Evolutionary conservation across 2,113 vertebrate genomes (phyloP), one percentile per base, ranked within the genome.

Genomic region (Pipra filicauda): DNA sequence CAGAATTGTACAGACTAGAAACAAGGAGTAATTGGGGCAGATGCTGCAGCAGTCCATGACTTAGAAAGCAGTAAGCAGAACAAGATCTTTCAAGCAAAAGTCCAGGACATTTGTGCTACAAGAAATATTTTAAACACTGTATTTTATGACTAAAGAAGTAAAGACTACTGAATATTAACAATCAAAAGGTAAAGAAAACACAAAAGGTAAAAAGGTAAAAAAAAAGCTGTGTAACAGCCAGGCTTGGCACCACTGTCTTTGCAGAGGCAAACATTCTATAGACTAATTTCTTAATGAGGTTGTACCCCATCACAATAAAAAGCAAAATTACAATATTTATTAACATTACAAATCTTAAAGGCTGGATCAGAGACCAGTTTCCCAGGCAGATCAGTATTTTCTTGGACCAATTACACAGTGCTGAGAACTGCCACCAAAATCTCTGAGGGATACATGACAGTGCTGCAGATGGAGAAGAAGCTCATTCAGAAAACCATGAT

Each of bases 371-470:
- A 83, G 19, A 54, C 9, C 43, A 70, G 31, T 23, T 24, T 80
- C 55, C 23, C 37, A 62, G 13, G 19, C 5, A 71, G n/a, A 66
- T 33, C 20, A 62, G 18, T 28, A 67, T 31, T 70, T 71, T 69
- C 37, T 35, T 41, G n/a, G 33, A 59, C 6, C 15, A 86, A 3
- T 33, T 69, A 75, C 0, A 0, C n/a, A 49, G 27, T 41, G 37
- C 22, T 65, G 37, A 95, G 35, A 27, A 54, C 31, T 64, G 30
- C 35, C 11, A 71, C 35, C 35, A 66, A 39, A 61, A 91, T 62
- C 64, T 55, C 37, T 4, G 5, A 62, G 18, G 15, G 12, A 55
- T 6, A 27, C 5, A 37, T 9, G 51, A 52, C 30, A 48, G 4
- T 51, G 6, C 6, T 28, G 41, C 12, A 10, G 28, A 61, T 4